A percentile compares a stretch with the other conserved stretches of the same genome.
These are phyloP conservation scores for Parnassius glacialis DNA, from an alignment of 2,888 invertebrate genomes.

Conservation along the genomic window DNA sequence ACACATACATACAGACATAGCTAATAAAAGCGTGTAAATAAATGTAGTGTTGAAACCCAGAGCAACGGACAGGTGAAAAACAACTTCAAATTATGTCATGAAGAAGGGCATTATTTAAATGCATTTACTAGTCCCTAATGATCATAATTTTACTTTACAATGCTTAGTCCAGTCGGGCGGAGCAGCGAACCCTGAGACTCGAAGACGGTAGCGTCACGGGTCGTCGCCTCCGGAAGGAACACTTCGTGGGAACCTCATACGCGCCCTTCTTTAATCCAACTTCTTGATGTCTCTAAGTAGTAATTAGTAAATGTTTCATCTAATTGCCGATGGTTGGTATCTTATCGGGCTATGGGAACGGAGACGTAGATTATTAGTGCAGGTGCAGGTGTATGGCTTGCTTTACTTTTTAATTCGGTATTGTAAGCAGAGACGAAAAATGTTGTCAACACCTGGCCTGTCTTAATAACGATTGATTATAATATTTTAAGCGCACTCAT, in stretches of 20 bases:
- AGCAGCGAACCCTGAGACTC: constrained; percentile 23
- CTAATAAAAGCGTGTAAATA: no score
- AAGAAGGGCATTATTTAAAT: background rate
- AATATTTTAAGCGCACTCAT: no score
- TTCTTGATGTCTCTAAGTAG: constrained; percentile 47
- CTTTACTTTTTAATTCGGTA: no score
- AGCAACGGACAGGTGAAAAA: no score
- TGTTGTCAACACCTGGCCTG: no score
- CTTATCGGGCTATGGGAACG: constrained; percentile 12
- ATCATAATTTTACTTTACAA: constrained; percentile 3
- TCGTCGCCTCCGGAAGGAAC: constrained; percentile 76
- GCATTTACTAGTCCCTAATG: constrained; percentile 3
- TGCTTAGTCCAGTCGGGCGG: background rate
- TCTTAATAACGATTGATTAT: no score
- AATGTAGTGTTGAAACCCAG: no score
- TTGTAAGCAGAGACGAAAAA: no score
- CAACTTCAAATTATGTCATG: no score
- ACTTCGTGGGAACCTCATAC: constrained; percentile 61
- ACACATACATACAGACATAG: no score
- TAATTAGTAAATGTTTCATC: constrained; percentile 32
- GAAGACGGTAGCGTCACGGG: constrained; percentile 75
- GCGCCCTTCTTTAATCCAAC: constrained; percentile 53
- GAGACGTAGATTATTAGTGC: constrained; percentile 4
- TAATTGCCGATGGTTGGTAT: constrained; percentile 15
- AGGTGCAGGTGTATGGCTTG: constrained; percentile 2